Evolutionary conservation across 2,888 invertebrate genomes (phyloP).

Genomic region (Troides oblongomaculatus): DNA sequence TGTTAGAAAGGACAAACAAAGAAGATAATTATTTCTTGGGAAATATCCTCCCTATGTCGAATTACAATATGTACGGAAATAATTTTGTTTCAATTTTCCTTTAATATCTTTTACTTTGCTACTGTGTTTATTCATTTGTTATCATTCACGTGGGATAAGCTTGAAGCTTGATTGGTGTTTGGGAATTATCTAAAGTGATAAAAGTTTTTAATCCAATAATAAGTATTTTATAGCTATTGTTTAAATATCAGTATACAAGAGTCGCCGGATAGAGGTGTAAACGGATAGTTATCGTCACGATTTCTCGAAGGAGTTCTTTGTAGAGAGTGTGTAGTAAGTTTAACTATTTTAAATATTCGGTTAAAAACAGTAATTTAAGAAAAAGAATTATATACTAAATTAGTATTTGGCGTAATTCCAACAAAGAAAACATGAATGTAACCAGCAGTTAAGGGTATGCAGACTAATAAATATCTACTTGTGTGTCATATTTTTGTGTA

Average conservation of each 20-base stretch:
- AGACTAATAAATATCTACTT: neutral
- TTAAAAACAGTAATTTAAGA: neutral
- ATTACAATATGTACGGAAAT: neutral
- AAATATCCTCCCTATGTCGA: neutral
- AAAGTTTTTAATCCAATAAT: too few species aligned
- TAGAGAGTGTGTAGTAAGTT: neutral
- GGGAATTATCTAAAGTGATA: too few species aligned
- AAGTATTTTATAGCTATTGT: too few species aligned
- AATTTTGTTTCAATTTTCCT: neutral
- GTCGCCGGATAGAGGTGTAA: too few species aligned
- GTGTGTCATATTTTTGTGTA: neutral
- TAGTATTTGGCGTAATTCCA: neutral
- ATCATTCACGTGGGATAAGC: too few species aligned
- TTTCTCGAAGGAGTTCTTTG: too few species aligned
- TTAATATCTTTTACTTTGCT: too few species aligned
- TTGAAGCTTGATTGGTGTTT: too few species aligned
- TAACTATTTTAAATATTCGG: neutral
- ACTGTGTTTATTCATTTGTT: too few species aligned
- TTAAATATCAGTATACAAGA: too few species aligned
- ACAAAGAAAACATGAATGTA: conserved; percentile 3
- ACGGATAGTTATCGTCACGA: too few species aligned
- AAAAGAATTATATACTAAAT: neutral
- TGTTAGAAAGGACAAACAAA: neutral
- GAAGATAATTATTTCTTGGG: neutral
- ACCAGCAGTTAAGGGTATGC: neutral